phyloP scores from a whole-genome alignment of 1,140 invertebrate genomes.

The Melitaea cinxia region DNA sequence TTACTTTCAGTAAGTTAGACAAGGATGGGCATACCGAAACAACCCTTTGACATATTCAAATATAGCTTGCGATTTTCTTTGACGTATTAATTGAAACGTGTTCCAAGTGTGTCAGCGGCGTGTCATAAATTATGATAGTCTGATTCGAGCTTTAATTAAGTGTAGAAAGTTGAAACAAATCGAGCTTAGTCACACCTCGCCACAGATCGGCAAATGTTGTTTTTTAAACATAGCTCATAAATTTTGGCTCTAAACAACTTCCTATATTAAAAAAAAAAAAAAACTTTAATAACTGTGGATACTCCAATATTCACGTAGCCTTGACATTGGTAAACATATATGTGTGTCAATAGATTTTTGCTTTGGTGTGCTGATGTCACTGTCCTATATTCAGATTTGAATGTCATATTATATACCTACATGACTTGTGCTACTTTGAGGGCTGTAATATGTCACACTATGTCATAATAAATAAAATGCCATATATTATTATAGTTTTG shows the following conservation, averaged over 20 bases:
- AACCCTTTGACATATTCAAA: slow-evolving; percentile 61
- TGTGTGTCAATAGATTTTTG: no score
- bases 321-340: not conserved
- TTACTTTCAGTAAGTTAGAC: not conserved
- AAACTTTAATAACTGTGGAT: no score
- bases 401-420: no score
- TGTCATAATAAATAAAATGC: no score
- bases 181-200: slow-evolving; percentile 8
- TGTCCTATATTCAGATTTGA: not conserved
- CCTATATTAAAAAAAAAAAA: no score
- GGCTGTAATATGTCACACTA: no score
- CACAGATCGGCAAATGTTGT: not conserved
- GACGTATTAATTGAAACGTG: slow-evolving; percentile 47
- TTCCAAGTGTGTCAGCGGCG: slow-evolving; percentile 48
- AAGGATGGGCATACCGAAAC: slow-evolving; percentile 32
- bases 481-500: no score
- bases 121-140: slow-evolving; percentile 49
- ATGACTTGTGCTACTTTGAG: no score
- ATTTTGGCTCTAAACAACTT: not conserved
- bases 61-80: slow-evolving; percentile 45
- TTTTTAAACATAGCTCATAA: slow-evolving; percentile 6
- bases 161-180: slow-evolving; percentile 43
- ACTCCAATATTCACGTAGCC: not conserved
- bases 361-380: no score
- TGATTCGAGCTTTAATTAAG: slow-evolving; percentile 40